Evolutionary conservation across 2,113 vertebrate species (phyloP).

Genomic region (Poeciliopsis occidentalis): DNA sequence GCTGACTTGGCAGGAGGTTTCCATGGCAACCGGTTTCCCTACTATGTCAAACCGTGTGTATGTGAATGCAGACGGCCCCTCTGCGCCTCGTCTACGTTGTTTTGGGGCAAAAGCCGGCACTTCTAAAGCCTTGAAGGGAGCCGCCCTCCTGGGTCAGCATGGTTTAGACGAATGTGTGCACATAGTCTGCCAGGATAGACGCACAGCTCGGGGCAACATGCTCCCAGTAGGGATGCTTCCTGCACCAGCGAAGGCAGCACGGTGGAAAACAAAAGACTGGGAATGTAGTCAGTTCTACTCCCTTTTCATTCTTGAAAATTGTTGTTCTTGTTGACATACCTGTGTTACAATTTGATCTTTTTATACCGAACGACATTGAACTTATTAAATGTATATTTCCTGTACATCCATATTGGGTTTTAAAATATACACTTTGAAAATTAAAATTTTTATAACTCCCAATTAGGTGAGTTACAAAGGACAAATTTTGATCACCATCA

Average conservation of each 20-base stretch:
- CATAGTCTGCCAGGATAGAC: background rate
- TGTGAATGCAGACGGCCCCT: constrained; percentile 26
- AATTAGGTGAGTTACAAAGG: too few species aligned
- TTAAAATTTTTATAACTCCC: background rate
- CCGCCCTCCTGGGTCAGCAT: constrained; percentile 8
- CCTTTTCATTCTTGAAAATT: background rate
- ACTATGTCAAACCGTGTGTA: background rate
- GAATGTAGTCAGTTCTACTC: background rate
- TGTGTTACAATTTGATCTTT: background rate
- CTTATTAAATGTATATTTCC: too few species aligned
- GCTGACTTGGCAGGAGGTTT: constrained; percentile 58
- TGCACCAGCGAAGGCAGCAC: constrained; percentile 21
- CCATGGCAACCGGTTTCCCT: constrained; percentile 47
- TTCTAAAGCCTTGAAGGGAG: constrained; percentile 14
- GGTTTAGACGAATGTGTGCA: background rate
- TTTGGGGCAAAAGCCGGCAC: constrained; percentile 24
- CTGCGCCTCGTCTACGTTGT: constrained; percentile 22
- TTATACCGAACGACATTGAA: background rate
- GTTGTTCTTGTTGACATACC: background rate
- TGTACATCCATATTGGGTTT: background rate
- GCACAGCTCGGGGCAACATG: constrained; percentile 31
- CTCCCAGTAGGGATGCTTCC: constrained; percentile 12
- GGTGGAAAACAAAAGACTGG: constrained; percentile 48
- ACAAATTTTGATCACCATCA: background rate
- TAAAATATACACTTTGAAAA: background rate